Conservation (phyloP, 2,113 vertebrate genomes). For the Rynchops niger region DNA sequence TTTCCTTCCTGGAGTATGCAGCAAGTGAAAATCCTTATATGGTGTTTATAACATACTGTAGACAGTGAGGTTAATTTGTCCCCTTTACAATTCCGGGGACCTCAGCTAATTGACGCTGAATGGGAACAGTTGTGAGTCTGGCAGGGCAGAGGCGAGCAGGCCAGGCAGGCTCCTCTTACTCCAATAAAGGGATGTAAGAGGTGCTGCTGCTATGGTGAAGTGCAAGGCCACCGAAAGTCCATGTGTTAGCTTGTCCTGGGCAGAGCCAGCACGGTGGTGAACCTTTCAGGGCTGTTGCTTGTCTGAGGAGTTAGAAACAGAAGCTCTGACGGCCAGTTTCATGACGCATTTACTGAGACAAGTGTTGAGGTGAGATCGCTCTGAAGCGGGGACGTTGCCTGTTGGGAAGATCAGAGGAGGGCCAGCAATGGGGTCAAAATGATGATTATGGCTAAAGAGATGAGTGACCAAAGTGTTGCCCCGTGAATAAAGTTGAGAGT, state of each 20-base stretch:
- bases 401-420: background rate
- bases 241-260: background rate
- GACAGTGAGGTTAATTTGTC: background rate
- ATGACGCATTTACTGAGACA: fast-evolving
- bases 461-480: background rate
- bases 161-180: background rate
- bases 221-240: background rate
- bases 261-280: background rate
- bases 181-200: background rate
- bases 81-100: background rate
- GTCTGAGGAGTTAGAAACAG: background rate
- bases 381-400: background rate
- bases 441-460: background rate
- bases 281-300: background rate
- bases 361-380: background rate
- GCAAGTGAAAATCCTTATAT: background rate
- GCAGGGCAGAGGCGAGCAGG: background rate
- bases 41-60: background rate
- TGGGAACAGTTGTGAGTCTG: background rate
- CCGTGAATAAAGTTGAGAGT: background rate
- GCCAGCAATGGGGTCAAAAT: background rate
- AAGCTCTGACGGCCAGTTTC: fast-evolving
- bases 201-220: background rate
- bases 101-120: background rate
- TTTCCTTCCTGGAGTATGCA: background rate